Base-by-base conservation (phyloP, 2,888 invertebrate genomes). In the Phrixothrix hirtus region DNA sequence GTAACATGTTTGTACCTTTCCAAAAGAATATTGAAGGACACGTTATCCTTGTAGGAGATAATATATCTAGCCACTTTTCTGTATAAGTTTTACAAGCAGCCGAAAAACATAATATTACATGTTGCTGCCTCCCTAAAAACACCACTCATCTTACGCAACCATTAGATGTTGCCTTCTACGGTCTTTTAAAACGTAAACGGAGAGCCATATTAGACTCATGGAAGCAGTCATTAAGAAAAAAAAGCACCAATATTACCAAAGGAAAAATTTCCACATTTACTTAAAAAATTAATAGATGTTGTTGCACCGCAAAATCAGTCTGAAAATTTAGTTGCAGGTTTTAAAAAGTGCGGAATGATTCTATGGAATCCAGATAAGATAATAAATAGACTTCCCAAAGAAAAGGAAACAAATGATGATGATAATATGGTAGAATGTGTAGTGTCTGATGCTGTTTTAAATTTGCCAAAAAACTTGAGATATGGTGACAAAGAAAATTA, bases 391-490 rank as follows among this genome's bases (percentile, higher is more conserved):
- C 16, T 14, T 1, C 34, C 34, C 14, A 14, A 14, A 34, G 9
- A 16, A n/a, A n/a, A n/a, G n/a, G n/a, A n/a, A n/a, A n/a, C n/a
- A n/a, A n/a, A n/a, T n/a, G n/a, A n/a, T n/a, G n/a, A n/a, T n/a
- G n/a, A n/a, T n/a, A n/a, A n/a, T n/a, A n/a, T n/a, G n/a, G n/a
- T n/a, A n/a, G n/a, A n/a, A n/a, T n/a, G 7, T 1, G 14, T 34
- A 16, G 34, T 34, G 7, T 34, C 34, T 34, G 34, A 34, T 15
- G 34, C n/a, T 1, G 34, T 34, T 7, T 6, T 34, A 13, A 16
- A 34, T n/a, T 15, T 34, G 34, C 14, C 15, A 10, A 34, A 34
- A 34, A n/a, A 7, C 7, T 15, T 34, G 34, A 14, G 34, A 34
- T 34, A 34, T 16, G 34, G 34, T 4, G 34, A 34, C n/a, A 1